Evolutionary conservation across 2,888 invertebrate genomes (phyloP).

Genomic region (Andrena praecox): DNA sequence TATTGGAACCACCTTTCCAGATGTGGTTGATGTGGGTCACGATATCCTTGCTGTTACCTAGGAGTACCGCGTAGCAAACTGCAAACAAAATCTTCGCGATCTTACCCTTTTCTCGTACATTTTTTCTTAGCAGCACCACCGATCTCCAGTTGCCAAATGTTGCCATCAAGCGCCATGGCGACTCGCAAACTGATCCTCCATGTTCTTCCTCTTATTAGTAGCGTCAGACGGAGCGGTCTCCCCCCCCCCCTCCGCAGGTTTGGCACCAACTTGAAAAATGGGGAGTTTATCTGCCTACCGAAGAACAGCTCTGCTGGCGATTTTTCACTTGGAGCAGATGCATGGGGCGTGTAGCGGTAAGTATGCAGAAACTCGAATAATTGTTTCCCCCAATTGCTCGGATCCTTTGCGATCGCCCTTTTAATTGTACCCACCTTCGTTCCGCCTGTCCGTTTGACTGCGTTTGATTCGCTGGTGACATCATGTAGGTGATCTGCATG

Average conservation of each 20-base stretch:
- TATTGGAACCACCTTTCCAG: not conserved
- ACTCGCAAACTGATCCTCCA: not conserved
- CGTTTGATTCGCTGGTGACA: not conserved
- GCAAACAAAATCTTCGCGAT: not conserved
- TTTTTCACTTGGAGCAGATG: not conserved
- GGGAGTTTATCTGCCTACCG: not conserved
- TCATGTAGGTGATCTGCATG: not conserved
- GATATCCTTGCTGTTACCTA: not conserved
- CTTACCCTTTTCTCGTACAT: not conserved
- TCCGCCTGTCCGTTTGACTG: constrained; percentile 1
- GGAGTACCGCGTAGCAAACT: not conserved
- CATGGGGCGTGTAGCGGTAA: not conserved
- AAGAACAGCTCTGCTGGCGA: not conserved
- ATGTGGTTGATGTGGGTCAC: not conserved
- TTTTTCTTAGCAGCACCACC: not conserved
- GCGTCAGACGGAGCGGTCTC: not conserved
- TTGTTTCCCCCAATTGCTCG: not conserved
- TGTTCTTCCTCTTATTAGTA: not conserved
- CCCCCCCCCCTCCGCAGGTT: not conserved
- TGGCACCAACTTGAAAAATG: not conserved
- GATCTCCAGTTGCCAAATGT: not conserved
- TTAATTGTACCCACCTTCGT: not conserved
- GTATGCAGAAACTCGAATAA: not conserved
- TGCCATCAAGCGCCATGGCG: not conserved
- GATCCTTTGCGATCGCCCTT: not conserved